A percentile compares a stretch with the other conserved stretches of the same genome.
Conservation (phyloP, 2,888 invertebrate genomes). For the Sarcophaga caerulescens region DNA sequence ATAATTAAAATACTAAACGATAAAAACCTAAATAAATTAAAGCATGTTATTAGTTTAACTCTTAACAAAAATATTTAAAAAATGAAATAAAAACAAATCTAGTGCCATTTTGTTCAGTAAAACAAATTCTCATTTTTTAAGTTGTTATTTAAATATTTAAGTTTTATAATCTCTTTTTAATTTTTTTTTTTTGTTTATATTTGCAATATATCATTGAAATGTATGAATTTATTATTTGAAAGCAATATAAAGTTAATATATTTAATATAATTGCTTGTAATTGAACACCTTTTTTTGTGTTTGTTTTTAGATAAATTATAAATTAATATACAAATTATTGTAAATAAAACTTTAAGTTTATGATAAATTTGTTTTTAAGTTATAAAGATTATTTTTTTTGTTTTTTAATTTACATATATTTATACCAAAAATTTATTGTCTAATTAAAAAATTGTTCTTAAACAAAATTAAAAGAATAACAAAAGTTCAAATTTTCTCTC, state of each 20-base stretch:
- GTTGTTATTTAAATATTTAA: slow-evolving; percentile 68
- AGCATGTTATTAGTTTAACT: slow-evolving; percentile 51
- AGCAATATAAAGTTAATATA: not conserved
- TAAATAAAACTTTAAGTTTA: not conserved
- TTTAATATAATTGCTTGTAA: too few relatives aligned
- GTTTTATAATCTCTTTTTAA: slow-evolving; percentile 25
- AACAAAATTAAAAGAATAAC: not conserved
- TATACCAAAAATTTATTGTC: slow-evolving; percentile 59
- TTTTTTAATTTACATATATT: slow-evolving; percentile 25
- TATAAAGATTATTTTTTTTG: too few relatives aligned
- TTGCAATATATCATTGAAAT: not conserved
- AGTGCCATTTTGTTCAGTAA: slow-evolving; percentile 63
- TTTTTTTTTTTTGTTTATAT: not conserved
- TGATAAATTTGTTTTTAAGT: slow-evolving; percentile 19
- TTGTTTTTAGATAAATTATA: not conserved
- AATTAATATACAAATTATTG: not conserved
- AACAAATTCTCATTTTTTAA: slow-evolving; percentile 48
- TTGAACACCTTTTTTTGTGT: not conserved
- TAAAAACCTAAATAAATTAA: not conserved
- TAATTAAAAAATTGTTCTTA: not conserved
- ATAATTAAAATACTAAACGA: not conserved
- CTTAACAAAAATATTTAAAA: slow-evolving; percentile 25
- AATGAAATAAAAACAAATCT: slow-evolving; percentile 10
- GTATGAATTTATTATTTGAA: slow-evolving; percentile 9
- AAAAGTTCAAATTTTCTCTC: not conserved